These are phyloP conservation scores for Anguilla anguilla DNA, from an alignment of 2,797 vertebrate genomes.

Conservation along the genomic window DNA sequence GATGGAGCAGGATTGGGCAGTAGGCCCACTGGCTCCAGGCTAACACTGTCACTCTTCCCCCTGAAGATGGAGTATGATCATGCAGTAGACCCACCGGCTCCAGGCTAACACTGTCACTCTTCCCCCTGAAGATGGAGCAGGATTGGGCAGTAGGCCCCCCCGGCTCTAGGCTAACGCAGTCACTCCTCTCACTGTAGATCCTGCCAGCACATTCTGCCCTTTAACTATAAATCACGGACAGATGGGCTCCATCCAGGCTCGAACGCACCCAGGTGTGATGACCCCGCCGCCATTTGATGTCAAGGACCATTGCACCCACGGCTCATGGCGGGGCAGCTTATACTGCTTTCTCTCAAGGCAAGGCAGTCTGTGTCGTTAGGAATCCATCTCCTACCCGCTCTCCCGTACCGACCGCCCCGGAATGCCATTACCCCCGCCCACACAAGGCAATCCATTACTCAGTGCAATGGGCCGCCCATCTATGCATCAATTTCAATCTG, in stretches of 20 bases:
- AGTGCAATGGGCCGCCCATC: neutral
- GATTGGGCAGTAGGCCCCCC: too few relatives aligned
- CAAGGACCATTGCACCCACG: neutral
- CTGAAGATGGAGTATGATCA: neutral
- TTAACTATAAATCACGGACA: neutral
- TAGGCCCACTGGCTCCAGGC: too few relatives aligned
- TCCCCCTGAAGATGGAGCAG: neutral
- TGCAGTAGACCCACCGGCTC: neutral
- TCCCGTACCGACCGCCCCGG: neutral
- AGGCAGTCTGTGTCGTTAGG: neutral
- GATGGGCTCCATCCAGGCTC: neutral
- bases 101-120: neutral
- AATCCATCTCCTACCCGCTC: constrained; percentile 5
- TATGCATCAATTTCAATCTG: neutral
- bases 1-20: too few relatives aligned
- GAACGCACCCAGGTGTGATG: neutral
- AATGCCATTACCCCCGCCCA: neutral
- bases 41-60: too few relatives aligned
- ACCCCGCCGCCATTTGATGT: neutral
- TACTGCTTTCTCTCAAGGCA: constrained; percentile 4
- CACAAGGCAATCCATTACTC: neutral
- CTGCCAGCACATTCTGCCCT: neutral
- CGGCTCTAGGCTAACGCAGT: neutral
- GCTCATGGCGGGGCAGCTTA: neutral
- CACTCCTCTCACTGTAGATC: neutral